Conservation (phyloP, 2,888 invertebrate species). For the Hoplodrina ambigua region DNA sequence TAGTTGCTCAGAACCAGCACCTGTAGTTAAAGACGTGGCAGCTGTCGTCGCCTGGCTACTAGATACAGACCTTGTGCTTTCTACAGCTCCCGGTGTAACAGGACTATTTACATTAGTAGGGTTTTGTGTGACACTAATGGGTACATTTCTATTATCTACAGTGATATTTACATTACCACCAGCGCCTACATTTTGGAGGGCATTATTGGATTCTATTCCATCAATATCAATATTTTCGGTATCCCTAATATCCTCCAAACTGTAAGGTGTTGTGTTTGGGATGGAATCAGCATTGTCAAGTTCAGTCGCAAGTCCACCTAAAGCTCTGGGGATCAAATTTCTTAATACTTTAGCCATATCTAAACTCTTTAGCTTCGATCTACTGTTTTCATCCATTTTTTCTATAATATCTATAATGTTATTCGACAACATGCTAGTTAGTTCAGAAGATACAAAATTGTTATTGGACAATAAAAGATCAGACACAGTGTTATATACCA, state of each 20-base stretch:
- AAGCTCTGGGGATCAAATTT: conserved; percentile 87
- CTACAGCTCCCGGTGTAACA: conserved; percentile 63
- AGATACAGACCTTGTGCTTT: conserved; percentile 70
- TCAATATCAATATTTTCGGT: conserved; percentile 82
- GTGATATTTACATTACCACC: conserved; percentile 81
- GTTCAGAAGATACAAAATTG: conserved; percentile 86
- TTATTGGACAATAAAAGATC: conserved; percentile 87
- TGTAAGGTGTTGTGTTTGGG: conserved; percentile 87
- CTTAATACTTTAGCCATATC: conserved; percentile 89
- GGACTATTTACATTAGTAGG: conserved; percentile 79
- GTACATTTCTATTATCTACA: conserved; percentile 68
- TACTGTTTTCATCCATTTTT: conserved; percentile 86
- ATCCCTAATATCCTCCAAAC: conserved; percentile 87
- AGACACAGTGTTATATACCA: conserved; percentile 88
- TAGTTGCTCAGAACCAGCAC: conserved; percentile 37
- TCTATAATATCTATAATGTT: conserved; percentile 85
- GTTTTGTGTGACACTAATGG: conserved; percentile 65
- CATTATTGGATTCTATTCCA: conserved; percentile 71
- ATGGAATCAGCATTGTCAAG: conserved; percentile 79
- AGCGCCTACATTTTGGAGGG: conserved; percentile 78
- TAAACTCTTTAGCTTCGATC: conserved; percentile 84
- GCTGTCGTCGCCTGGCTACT: conserved; percentile 72
- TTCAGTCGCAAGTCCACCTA: conserved; percentile 78
- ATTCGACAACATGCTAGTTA: conserved; percentile 89
- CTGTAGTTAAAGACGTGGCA: conserved; percentile 47